A percentile compares a stretch with the other conserved stretches of the same genome.
Evolutionary conservation across 2,797 vertebrate genomes (phyloP).

Genomic region (Platalea minor): DNA sequence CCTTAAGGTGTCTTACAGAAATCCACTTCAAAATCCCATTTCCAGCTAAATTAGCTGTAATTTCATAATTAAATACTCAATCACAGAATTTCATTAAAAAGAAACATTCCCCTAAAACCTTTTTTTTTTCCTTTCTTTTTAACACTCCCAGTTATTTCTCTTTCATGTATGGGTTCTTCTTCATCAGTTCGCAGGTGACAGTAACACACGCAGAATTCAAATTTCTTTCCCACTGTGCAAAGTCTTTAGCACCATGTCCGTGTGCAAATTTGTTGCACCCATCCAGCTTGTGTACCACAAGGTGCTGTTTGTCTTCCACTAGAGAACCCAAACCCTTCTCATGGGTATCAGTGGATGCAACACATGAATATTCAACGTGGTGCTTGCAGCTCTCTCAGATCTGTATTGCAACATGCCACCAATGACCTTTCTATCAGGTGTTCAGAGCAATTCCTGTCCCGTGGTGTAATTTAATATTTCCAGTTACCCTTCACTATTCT

Average conservation of each 20-base stretch:
- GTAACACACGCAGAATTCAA: background rate
- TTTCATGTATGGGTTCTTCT: background rate
- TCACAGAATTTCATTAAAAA: background rate
- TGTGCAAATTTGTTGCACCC: background rate
- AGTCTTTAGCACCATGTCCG: background rate
- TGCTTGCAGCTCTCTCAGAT: background rate
- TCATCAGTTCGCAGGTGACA: background rate
- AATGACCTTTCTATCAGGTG: background rate
- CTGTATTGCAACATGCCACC: background rate
- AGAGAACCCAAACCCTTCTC: background rate
- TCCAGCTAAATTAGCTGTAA: background rate
- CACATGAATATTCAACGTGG: background rate
- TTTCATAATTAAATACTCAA: background rate
- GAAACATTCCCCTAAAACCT: background rate
- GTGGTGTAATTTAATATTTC: background rate
- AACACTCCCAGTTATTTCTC: background rate
- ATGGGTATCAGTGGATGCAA: background rate
- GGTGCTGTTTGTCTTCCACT: background rate
- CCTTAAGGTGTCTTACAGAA: background rate
- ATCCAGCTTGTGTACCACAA: background rate
- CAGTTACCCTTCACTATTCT: background rate
- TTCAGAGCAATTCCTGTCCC: background rate
- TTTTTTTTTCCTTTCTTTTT: background rate
- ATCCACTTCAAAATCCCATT: background rate
- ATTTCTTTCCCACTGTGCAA: background rate